A percentile compares a stretch with the other conserved stretches of the same genome.
phyloP scores from a whole-genome alignment of 2,113 vertebrate genomes.

The Plestiodon gilberti region DNA sequence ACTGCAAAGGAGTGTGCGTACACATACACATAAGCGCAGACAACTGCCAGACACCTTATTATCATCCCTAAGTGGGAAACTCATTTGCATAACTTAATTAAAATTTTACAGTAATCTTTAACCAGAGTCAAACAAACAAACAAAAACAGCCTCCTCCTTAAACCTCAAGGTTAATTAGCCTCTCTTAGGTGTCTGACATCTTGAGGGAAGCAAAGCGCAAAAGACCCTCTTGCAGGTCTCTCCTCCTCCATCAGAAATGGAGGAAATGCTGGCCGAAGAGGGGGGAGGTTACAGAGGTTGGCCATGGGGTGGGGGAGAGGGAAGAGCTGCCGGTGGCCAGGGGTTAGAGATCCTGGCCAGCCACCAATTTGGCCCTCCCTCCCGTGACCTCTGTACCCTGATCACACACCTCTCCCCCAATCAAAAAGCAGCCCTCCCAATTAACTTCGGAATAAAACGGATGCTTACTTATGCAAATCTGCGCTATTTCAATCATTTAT shows the following conservation, averaged over 20 bases:
- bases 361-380: not conserved
- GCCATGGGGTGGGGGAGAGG: not conserved
- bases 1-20: no score
- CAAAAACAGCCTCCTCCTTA: constrained; percentile 4
- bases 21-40: constrained; percentile 17
- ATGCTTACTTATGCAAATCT: not conserved
- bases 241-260: not conserved
- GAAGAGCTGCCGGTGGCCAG: not conserved
- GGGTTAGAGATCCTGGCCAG: no score
- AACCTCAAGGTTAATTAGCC: constrained; percentile 28
- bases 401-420: not conserved
- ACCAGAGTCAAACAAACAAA: constrained; percentile 25
- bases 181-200: constrained; percentile 4
- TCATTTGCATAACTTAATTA: constrained; percentile 46
- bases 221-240: rapidly evolving
- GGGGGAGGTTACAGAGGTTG: no score
- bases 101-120: constrained; percentile 44
- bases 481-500: not conserved
- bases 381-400: not conserved
- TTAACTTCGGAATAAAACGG: not conserved
- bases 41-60: constrained; percentile 35
- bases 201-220: not conserved
- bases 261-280: rapidly evolving
- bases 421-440: not conserved
- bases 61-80: constrained; percentile 34